Evolutionary conservation across 2,113 vertebrate species (phyloP), one percentile per base, ranked within the genome.

Genomic region (Larimichthys crocea): DNA sequence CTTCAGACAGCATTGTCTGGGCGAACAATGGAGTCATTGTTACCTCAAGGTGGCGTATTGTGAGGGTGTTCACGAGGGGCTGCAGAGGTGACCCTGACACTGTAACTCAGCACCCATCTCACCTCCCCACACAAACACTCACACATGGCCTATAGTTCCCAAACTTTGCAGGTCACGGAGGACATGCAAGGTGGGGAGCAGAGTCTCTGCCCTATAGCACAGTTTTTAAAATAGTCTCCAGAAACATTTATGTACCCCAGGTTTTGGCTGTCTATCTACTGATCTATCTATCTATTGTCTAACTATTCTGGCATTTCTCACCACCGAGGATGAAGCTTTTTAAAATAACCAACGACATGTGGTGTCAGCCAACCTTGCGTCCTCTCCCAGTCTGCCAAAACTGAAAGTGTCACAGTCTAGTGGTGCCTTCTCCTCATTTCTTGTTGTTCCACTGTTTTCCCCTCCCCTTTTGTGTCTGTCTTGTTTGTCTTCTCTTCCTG

Each of bases 31-130:
- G 82, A 60, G 44, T 83, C 87, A 91, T 94, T 94, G 94, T 94
- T 86, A 89, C 90, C 87, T 93, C 91, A 93, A 92, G 91, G 91
- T 94, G 92, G 90, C 49, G 74, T 55, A 93, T 91, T 92, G 88
- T 92, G 80, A 84, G 83, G 80, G 85, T 83, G 88, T 82, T 88
- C 82, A 83, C 57, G 29, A 64, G 78, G 67, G 88, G 74, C 82
- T 78, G 74, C 87, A 82, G 91, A 88, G 92, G 89, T 92, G 89
- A 92, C 88, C 90, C 90, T 89, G 90, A 88, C 86, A 87, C 84
- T 88, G 86, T 88, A 83, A 85, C 81, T 84, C 88, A 83, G 88
- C 57, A 65, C 59, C 61, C 79, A 57, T 56, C 65, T 75, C 72
- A 76, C 63, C 68, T 42, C 75, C 59, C 24, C 12, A 65, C 35